phyloP scores from a whole-genome alignment of 2,888 invertebrate species.

The Yponomeuta evonymella region DNA sequence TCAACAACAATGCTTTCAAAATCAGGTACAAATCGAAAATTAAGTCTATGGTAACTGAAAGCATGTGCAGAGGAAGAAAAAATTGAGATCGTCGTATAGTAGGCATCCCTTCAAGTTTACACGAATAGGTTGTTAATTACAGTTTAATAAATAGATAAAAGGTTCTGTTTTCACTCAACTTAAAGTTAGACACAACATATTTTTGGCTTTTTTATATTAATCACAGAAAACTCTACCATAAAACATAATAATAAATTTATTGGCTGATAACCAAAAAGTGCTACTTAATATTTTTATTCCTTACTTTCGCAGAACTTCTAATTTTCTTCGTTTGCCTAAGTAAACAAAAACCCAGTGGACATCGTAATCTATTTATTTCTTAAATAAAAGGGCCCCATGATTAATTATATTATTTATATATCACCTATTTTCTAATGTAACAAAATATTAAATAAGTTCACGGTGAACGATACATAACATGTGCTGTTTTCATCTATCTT shows the following conservation, averaged over 20 bases:
- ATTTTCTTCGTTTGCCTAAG: neutral
- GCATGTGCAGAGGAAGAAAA: slow-evolving; percentile 56
- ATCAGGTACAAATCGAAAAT: slow-evolving; percentile 73
- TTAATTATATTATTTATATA: slow-evolving; percentile 32
- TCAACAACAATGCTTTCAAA: slow-evolving; percentile 41
- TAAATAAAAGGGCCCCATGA: slow-evolving; percentile 15
- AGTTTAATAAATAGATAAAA: slow-evolving; percentile 4
- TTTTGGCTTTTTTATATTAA: slow-evolving; percentile 64
- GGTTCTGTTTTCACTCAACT: slow-evolving; percentile 29
- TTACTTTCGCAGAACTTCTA: neutral
- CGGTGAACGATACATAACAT: slow-evolving; percentile 69
- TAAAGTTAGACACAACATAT: slow-evolving; percentile 55
- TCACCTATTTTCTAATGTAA: slow-evolving; percentile 62
- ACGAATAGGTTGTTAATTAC: neutral
- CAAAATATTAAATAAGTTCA: slow-evolving; percentile 70
- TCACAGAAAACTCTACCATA: slow-evolving; percentile 49
- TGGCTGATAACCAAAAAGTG: neutral
- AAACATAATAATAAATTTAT: neutral
- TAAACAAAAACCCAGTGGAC: neutral
- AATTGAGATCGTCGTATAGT: slow-evolving; percentile 53
- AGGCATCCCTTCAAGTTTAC: slow-evolving; percentile 4
- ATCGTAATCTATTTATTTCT: slow-evolving; percentile 13
- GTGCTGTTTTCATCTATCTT: slow-evolving; percentile 61
- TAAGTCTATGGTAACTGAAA: slow-evolving; percentile 71
- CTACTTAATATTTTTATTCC: neutral